Percentiles rank a stretch among this genome's conserved stretches.
Evolutionary conservation across 2,113 vertebrate genomes (phyloP).

Genomic region (Stegastes partitus): DNA sequence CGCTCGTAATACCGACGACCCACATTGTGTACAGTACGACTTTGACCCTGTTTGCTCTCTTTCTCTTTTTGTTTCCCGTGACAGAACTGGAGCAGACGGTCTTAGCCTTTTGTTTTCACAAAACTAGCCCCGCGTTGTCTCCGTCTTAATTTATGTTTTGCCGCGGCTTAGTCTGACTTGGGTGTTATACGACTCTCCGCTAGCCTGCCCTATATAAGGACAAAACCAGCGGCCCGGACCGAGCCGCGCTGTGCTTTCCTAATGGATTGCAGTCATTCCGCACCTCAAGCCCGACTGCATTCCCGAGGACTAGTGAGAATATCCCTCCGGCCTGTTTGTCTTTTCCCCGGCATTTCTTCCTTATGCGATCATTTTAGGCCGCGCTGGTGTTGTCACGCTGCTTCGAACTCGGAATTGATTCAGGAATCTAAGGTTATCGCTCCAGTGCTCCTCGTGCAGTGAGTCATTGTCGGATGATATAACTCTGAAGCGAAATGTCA

Average conservation of each 20-base stretch:
- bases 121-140: slow-evolving; percentile 64
- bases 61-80: slow-evolving; percentile 55
- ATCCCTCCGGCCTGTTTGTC: background rate
- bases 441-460: background rate
- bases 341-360: background rate
- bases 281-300: slow-evolving; percentile 9
- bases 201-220: slow-evolving; percentile 81
- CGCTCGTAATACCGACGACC: slow-evolving; percentile 56
- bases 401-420: slow-evolving; percentile 7
- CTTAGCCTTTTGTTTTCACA: slow-evolving; percentile 67
- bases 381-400: background rate
- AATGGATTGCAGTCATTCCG: slow-evolving; percentile 45
- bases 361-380: background rate
- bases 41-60: slow-evolving; percentile 40
- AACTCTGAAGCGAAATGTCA: background rate
- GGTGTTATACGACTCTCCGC: slow-evolving; percentile 71
- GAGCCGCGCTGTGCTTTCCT: slow-evolving; percentile 27
- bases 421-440: slow-evolving; percentile 2
- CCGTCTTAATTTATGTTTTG: slow-evolving; percentile 79
- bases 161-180: slow-evolving; percentile 57
- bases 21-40: slow-evolving; percentile 47
- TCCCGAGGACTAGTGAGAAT: slow-evolving; percentile 26
- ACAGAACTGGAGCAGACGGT: slow-evolving; percentile 83
- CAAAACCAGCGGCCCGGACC: slow-evolving; percentile 44
- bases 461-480: background rate